Evolutionary conservation across 1,140 invertebrate genomes (phyloP), one percentile per base, ranked within the genome.

Genomic region (Frieseomelitta varia): DNA sequence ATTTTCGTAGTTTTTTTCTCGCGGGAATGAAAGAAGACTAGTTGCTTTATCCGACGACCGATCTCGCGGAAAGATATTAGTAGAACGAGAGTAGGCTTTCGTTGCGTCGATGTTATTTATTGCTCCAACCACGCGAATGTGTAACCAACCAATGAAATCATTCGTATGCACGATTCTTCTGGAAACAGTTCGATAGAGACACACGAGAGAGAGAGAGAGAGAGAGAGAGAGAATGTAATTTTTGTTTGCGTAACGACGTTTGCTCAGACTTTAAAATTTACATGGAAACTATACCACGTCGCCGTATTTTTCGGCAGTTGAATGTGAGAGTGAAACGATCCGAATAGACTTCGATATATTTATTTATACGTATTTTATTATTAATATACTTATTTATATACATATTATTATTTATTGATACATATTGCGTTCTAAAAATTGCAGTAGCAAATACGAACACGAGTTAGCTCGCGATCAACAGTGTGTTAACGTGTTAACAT

Each of bases 51-150:
- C 19, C 53, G 10, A 14, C 39, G 55, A 73, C 56, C 39, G 61
- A 51, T 27, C 47, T 76, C 72, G 21, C 11, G 6, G 11, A 56
- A 39, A 55, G 11, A 34, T n/a, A 73, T 77, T 61, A 74, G 80
- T 51, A 19, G 30, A 53, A 56, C 30, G 39, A 53, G 58, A 30
- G 63, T n/a, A 10, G 21, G 30, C 17, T 72, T 55, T 17, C 34
- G n/a, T 72, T 72, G 51, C 68, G 39, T 11, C 27, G 8, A 27
- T 39, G 79, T 73, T 61, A 55, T 61, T 80, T 80, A 72, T 72
- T n/a, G 55, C 69, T 24, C 51, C 77, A 21, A 14, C 34, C 24
- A 51, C 21, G 39, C 27, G 58, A 61, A n/a, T 61, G 24, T 14
- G 51, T 12, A 24, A 61, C n/a, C 3, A n/a, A 39, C 34, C 14